phyloP scores from a whole-genome alignment of 2,113 vertebrate species.

The Crypturellus undulatus region DNA sequence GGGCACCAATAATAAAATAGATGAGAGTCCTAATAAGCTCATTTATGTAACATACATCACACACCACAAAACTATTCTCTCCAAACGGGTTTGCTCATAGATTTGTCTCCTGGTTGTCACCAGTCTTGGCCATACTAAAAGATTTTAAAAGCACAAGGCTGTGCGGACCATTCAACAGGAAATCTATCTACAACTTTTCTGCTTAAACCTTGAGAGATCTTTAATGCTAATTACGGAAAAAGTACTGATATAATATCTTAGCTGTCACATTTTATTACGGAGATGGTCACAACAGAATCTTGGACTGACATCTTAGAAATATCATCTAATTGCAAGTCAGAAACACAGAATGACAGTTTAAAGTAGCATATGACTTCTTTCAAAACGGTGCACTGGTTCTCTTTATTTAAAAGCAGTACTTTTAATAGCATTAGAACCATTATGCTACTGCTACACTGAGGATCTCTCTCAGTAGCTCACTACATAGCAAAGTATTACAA shows the following conservation, averaged over 20 bases:
- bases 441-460: conserved; percentile 65
- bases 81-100: conserved; percentile 76
- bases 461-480: conserved; percentile 33
- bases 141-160: conserved; percentile 75
- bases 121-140: conserved; percentile 73
- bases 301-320: conserved; percentile 80
- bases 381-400: conserved; percentile 69
- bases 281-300: conserved; percentile 78
- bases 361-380: conserved; percentile 78
- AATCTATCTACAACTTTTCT: conserved; percentile 76
- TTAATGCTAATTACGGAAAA: conserved; percentile 91
- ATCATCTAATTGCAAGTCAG: conserved; percentile 80
- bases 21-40: conserved; percentile 86
- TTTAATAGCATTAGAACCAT: conserved; percentile 64
- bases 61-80: conserved; percentile 78
- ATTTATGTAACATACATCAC: conserved; percentile 84
- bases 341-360: conserved; percentile 81
- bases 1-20: conserved; percentile 87
- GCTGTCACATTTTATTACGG: conserved; percentile 90
- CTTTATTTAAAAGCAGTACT: conserved; percentile 69
- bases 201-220: conserved; percentile 86
- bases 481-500: conserved; percentile 34
- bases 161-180: conserved; percentile 71
- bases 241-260: conserved; percentile 91
- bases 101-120: conserved; percentile 79